Base-by-base conservation (phyloP, 92 coral and sea anemone species). In the Zoanthus solanderi region DNA sequence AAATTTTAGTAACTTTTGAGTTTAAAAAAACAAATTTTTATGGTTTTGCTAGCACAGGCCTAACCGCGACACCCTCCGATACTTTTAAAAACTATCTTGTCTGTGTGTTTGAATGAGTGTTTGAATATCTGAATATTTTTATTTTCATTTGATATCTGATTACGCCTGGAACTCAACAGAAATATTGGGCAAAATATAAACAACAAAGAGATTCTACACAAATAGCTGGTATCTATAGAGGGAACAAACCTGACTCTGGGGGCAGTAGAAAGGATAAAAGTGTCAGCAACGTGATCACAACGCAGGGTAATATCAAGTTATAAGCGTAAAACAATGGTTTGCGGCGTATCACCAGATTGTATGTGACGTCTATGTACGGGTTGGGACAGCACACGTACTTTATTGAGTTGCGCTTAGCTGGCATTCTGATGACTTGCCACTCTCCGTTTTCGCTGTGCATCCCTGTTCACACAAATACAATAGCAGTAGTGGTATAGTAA, bases 291-390 rank as follows among this genome's bases (percentile, higher is more conserved):
- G 92, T 89, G 15, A 89, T 89, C 44, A 86, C 80, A 0, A 77
- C 87, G 58, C 92, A 83, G n/a, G 92, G 92, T 4, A 89, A 23
- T 44, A 89, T 89, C 83, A 89, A 56, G n/a, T 89, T 89, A 73
- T 75, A 89, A 50, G 87, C 87, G 44, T 89, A 89, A 65, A 84
- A 89, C 79, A 89, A 23, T 65, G 92, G 92, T 17, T 84, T 89
- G 12, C 92, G 86, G 31, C 87, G 88, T n/a, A 89, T 89, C 45
- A 79, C 82, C 73, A 89, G 76, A 10, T 80, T 89, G 60, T 83
- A 89, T 6, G 92, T 89, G 30, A 89, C 54, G 60, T 89, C 92
- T 2, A 89, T 87, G 71, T 89, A 89, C 37, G 92, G 92, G 61
- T 89, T 81, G 7, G 82, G 73, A 23, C 92, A 89, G 65, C 92